Evolutionary conservation across 1,140 invertebrate genomes (phyloP), one percentile per base, ranked within the genome.

Genomic region (Brachionus plicatilis): DNA sequence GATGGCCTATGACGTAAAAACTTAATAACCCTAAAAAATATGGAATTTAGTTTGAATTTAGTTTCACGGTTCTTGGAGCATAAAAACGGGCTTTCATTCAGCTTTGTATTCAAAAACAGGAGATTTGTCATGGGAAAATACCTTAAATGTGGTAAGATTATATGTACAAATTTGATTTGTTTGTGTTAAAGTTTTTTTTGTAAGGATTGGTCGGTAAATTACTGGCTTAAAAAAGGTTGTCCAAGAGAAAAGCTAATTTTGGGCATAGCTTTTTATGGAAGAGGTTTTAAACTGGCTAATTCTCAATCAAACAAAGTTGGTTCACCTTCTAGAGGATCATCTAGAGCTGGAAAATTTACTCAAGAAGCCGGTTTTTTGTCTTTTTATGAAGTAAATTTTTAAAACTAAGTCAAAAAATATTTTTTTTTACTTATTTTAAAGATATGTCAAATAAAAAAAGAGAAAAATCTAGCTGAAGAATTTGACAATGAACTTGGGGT

Each of bases 361-460:
- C 92, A 92, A 78, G 95, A 96, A 89, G 93, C 94, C 0, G 95
- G 95, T 86, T 95, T 95, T 94, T 88, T 96, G 88, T 94, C 94
- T 17, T 96, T 94, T 87, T 95, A 95, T 88, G 95, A 95, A 91
- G 93, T 93, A 87, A 85, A 47, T 33, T 37, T 14, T 37, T 37
- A 6, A 11, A 7, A 17, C 20, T 1, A 43, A 11, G 20, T 37
- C 27, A 37, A 6, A 37, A 37, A 37, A 33, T 50, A 50, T 17
- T 17, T 53, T 4, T 53, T n/a, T 14, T 17, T 17, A 91, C 93
- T 93, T 47, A 88, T 11, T 24, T 47, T 29, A 33, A 37, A 37
- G 37, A 29, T 78, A 17, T 50, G 33, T n/a, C 20, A 43, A 41
- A 27, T 85, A 12, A 83, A 53, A 76, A 47, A 41, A 41, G 17